Percentiles rank a stretch among this genome's conserved stretches.
These are phyloP conservation scores for Oophaga sylvatica DNA, from an alignment of 2,797 vertebrate genomes.

Conservation along the genomic window DNA sequence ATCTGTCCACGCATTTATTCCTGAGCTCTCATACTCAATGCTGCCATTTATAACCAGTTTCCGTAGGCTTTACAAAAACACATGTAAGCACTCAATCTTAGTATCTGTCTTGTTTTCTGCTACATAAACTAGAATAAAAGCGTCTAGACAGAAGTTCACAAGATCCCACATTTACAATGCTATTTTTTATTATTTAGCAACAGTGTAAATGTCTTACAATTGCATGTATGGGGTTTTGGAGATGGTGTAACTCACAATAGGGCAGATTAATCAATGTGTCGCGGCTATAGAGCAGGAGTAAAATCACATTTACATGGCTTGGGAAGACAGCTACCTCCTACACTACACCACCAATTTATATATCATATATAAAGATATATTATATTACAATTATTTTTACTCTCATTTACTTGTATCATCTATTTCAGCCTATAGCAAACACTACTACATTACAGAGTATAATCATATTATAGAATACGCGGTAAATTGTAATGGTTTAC, in stretches of 20 bases:
- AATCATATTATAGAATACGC: conserved; percentile 28
- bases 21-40: conserved; percentile 34
- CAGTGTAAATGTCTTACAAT: conserved; percentile 5
- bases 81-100: conserved; percentile 57
- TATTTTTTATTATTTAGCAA: conserved; percentile 41
- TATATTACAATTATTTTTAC: background rate
- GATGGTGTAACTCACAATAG: background rate
- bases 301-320: background rate
- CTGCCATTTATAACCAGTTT: conserved; percentile 59
- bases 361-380: too few species aligned
- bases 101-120: conserved; percentile 54
- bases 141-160: conserved; percentile 43
- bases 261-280: background rate
- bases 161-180: background rate
- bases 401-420: background rate
- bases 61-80: conserved; percentile 51
- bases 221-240: background rate
- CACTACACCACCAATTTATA: background rate
- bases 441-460: background rate
- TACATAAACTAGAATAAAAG: conserved; percentile 51
- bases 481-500: conserved; percentile 44
- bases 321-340: background rate
- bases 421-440: background rate
- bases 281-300: background rate
- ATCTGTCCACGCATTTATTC: conserved; percentile 55